phyloP scores from a whole-genome alignment of 2,888 invertebrate species.

The Drosophila barbarae region DNA sequence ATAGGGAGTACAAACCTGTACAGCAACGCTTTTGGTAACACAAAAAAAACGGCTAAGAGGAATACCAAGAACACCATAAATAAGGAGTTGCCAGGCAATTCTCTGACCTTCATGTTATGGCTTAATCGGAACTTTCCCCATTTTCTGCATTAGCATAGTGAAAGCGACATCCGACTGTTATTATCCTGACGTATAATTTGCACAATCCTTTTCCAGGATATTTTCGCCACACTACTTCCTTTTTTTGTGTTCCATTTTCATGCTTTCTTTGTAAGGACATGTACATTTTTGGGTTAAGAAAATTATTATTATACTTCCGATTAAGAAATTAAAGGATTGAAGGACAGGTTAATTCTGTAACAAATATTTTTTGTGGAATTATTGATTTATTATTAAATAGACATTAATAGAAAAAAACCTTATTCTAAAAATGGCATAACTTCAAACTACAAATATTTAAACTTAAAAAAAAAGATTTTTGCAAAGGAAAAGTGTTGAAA shows the following conservation, averaged over 20 bases:
- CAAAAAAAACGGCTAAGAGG: not conserved
- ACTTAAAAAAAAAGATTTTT: not conserved
- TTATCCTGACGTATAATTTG: conserved; percentile 20
- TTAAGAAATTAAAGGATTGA: not conserved
- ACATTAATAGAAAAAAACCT: not conserved
- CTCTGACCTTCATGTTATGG: conserved; percentile 5
- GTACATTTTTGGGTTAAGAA: conserved; percentile 30
- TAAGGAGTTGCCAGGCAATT: not conserved
- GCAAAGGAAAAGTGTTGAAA: conserved; percentile 23
- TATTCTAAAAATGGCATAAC: not conserved
- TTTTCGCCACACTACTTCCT: not conserved
- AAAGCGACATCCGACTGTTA: conserved; percentile 4
- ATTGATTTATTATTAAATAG: too few species aligned
- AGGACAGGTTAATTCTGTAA: not conserved
- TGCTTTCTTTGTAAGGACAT: conserved; percentile 22
- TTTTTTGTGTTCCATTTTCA: not conserved
- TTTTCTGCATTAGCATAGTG: conserved; percentile 17
- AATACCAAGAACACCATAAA: not conserved
- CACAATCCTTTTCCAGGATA: conserved; percentile 4
- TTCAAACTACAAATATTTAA: not conserved
- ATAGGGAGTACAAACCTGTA: not conserved
- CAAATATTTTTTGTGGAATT: too few species aligned
- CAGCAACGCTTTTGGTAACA: not conserved
- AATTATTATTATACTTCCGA: conserved; percentile 20
- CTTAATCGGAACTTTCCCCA: conserved; percentile 13